A percentile compares a stretch with the other conserved stretches of the same genome.
Evolutionary conservation across 2,797 vertebrate species (phyloP).

Genomic region (Enteromius paludinosus): DNA sequence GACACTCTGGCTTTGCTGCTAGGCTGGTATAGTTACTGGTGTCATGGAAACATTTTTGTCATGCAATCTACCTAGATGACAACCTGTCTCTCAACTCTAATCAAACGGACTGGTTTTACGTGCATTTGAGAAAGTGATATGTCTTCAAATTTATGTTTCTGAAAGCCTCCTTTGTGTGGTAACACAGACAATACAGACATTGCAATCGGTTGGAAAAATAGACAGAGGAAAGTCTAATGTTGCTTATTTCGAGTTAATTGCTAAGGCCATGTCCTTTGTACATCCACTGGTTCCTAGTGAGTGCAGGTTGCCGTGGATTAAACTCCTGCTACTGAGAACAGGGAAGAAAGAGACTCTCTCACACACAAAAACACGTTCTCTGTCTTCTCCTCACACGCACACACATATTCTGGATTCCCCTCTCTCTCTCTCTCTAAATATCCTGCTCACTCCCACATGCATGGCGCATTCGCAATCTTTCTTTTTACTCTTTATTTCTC

Average conservation of each 20-base stretch:
- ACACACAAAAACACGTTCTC: constrained; percentile 31
- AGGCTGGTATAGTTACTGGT: constrained; percentile 41
- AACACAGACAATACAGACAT: not conserved
- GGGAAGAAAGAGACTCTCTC: constrained; percentile 41
- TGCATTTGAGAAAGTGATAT: constrained; percentile 5
- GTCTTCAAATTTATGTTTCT: not conserved
- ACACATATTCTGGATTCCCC: constrained; percentile 19
- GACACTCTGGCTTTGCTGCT: constrained; percentile 41
- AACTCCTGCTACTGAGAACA: constrained; percentile 72
- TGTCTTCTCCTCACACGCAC: constrained; percentile 39
- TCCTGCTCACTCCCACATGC: constrained; percentile 21
- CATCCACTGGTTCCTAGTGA: constrained; percentile 65
- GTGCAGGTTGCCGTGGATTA: constrained; percentile 70
- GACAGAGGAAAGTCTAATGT: constrained; percentile 43
- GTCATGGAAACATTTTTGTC: constrained; percentile 73
- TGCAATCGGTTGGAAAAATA: not conserved
- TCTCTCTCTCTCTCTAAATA: constrained; percentile 55
- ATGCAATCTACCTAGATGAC: constrained; percentile 82
- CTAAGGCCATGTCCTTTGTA: constrained; percentile 71
- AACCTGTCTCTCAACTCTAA: constrained; percentile 64
- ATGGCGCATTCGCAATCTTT: constrained; percentile 1
- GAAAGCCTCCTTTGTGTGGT: not conserved
- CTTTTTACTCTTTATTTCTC: constrained; percentile 59
- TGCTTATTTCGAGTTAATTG: constrained; percentile 68
- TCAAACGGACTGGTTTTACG: constrained; percentile 62